These are phyloP conservation scores for Indicator maculatus DNA, from an alignment of 2,113 vertebrate genomes.

Conservation along the genomic window DNA sequence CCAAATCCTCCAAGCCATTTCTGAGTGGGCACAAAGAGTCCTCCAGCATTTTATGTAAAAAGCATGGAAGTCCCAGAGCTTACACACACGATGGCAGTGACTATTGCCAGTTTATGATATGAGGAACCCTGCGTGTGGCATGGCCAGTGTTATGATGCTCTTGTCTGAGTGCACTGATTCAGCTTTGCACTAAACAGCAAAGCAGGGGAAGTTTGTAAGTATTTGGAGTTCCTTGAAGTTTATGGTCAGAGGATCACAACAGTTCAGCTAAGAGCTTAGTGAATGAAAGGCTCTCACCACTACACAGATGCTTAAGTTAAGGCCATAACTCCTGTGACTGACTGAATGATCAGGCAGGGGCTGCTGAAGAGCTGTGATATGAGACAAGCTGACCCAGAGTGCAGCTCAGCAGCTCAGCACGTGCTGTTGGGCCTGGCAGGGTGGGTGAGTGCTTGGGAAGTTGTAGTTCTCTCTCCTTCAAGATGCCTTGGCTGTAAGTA, in stretches of 20 bases:
- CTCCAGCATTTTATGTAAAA: not conserved
- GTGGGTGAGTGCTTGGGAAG: not conserved
- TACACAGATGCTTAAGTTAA: not conserved
- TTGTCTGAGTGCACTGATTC: not conserved
- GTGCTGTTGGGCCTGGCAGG: not conserved
- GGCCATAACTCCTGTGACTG: not conserved
- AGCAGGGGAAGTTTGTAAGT: not conserved
- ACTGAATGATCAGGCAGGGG: constrained; percentile 39
- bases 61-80: not conserved
- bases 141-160: not conserved
- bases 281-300: not conserved
- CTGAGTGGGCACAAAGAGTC: not conserved
- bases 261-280: not conserved
- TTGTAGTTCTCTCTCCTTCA: constrained; percentile 12
- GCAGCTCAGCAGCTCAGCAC: not conserved
- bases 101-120: not conserved
- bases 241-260: not conserved
- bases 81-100: not conserved
- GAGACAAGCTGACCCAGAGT: not conserved
- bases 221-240: not conserved
- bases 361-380: constrained; percentile 47
- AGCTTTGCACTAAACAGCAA: not conserved
- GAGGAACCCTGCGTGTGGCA: not conserved
- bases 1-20: not conserved
- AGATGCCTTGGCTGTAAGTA: not conserved